These are phyloP conservation scores for Hypomesus transpacificus DNA, from an alignment of 2,113 vertebrate species.

Conservation along the genomic window DNA sequence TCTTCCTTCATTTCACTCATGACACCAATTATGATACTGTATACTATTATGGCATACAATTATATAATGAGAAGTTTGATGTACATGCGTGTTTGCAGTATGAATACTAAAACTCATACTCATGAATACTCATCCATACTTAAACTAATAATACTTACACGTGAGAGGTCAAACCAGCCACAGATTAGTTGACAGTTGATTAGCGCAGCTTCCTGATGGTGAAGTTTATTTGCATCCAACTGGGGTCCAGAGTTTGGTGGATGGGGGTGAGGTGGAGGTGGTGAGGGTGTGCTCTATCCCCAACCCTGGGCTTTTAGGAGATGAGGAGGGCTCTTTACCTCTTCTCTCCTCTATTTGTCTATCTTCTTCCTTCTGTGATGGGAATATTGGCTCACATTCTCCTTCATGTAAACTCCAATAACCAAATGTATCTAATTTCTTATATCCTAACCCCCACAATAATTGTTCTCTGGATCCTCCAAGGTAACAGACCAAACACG, in stretches of 20 bases:
- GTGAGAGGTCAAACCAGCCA: background rate
- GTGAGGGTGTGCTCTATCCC: conserved; percentile 32
- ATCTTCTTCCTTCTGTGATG: background rate
- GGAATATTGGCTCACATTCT: conserved; percentile 1
- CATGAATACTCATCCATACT: no score
- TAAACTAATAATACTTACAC: no score
- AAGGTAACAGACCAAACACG: no score
- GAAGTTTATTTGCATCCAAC: conserved; percentile 37
- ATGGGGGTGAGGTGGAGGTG: conserved; percentile 31
- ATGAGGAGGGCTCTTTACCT: conserved; percentile 12
- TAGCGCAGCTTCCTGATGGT: conserved; percentile 39
- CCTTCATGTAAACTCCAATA: background rate
- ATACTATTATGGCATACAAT: no score
- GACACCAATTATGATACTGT: no score
- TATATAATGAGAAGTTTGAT: no score
- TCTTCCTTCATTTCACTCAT: background rate
- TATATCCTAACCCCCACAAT: background rate
- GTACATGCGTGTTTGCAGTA: no score
- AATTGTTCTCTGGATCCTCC: no score
- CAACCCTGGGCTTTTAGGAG: no score
- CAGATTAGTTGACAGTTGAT: conserved; percentile 53
- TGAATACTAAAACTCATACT: no score
- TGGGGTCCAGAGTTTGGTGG: conserved; percentile 20
- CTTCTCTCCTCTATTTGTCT: background rate
- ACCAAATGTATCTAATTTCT: background rate